phyloP scores from a whole-genome alignment of 2,888 invertebrate species.

The Leucophenga montana region DNA sequence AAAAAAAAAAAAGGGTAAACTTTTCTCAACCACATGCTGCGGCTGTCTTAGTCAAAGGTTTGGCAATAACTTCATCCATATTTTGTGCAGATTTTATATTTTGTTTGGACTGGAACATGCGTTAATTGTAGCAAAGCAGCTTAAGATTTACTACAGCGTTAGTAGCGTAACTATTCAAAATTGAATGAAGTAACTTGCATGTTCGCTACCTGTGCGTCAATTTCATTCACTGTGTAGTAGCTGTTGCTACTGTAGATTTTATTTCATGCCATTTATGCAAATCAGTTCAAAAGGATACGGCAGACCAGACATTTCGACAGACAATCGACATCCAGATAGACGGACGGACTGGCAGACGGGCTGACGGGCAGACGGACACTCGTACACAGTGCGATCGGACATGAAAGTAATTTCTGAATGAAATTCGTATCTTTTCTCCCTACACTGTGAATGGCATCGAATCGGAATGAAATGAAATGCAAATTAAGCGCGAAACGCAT shows the following conservation, averaged over 20 bases:
- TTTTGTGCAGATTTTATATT: not conserved
- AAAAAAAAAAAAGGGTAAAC: not conserved
- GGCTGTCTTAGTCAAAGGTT: constrained; percentile 22
- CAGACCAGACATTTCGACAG: constrained; percentile 38
- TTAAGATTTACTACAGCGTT: not conserved
- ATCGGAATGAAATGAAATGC: constrained; percentile 34
- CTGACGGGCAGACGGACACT: constrained; percentile 4
- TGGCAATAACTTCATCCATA: not conserved
- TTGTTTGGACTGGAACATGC: not conserved
- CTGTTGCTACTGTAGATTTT: constrained; percentile 60
- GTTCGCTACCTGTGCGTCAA: no score
- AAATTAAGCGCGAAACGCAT: constrained; percentile 52
- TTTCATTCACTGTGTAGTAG: constrained; percentile 50
- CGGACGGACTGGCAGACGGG: not conserved
- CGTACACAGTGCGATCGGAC: constrained; percentile 55
- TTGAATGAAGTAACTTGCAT: no score
- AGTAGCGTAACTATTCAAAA: not conserved
- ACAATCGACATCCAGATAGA: not conserved
- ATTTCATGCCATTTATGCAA: constrained; percentile 67
- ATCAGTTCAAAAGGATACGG: constrained; percentile 60
- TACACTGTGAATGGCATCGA: not conserved
- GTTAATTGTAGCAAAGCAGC: no score
- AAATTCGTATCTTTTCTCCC: constrained; percentile 57
- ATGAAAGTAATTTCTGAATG: constrained; percentile 65
- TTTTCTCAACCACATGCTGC: constrained; percentile 53